Evolutionary conservation across 1,140 invertebrate genomes (phyloP).

Genomic region (Papilio xuthus): DNA sequence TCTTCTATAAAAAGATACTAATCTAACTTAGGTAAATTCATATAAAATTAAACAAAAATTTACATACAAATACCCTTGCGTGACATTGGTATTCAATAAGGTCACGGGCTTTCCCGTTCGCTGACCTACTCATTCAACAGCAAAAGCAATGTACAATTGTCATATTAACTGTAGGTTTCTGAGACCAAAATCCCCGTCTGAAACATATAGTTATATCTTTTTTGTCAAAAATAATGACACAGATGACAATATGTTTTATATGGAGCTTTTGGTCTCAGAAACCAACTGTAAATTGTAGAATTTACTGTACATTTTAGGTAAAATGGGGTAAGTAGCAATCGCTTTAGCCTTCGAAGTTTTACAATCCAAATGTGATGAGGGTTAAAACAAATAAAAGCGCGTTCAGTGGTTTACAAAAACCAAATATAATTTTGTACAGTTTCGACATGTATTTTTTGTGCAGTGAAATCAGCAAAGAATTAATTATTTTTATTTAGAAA

Average conservation of each 20-base stretch:
- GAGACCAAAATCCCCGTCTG: too few species aligned
- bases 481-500: too few species aligned
- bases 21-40: neutral
- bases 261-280: too few species aligned
- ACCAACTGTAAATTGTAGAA: neutral
- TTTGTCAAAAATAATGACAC: too few species aligned
- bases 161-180: too few species aligned
- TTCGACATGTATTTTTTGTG: neutral
- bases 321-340: neutral
- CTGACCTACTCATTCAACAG: neutral
- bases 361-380: neutral
- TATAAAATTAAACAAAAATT: neutral
- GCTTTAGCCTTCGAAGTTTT: neutral
- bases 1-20: neutral
- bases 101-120: conserved; percentile 1
- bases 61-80: neutral
- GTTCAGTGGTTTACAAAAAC: neutral
- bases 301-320: neutral
- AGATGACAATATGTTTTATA: too few species aligned
- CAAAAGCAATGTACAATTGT: neutral
- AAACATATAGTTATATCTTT: too few species aligned
- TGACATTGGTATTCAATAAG: conserved; percentile 14
- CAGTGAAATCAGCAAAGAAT: too few species aligned
- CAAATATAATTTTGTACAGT: neutral
- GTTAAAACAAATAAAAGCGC: neutral